Conservation (phyloP, 2,113 vertebrate genomes). For the Muntiacus muntjak region DNA sequence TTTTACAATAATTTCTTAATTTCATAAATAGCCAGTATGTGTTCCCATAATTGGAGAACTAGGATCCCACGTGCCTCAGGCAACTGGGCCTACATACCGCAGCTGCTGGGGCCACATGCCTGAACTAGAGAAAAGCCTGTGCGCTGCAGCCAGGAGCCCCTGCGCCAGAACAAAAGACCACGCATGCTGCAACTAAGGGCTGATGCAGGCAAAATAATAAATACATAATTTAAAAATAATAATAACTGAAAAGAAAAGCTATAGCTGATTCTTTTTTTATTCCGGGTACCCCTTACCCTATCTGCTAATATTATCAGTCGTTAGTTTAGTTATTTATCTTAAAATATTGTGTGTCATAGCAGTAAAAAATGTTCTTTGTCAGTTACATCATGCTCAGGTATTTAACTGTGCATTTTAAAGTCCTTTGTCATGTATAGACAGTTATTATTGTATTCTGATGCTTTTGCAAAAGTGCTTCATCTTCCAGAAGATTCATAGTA, state of each 20-base stretch:
- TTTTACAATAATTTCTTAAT: neutral
- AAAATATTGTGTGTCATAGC: neutral
- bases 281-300: neutral
- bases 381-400: neutral
- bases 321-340: neutral
- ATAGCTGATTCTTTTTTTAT: neutral
- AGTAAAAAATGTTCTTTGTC: neutral
- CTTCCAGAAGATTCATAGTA: neutral
- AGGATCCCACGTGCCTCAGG: neutral
- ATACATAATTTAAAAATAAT: neutral
- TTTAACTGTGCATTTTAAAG: neutral
- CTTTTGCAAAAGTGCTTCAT: neutral
- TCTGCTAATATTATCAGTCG: neutral
- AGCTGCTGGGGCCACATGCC: neutral
- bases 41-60: neutral
- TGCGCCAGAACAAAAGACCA: neutral
- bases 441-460: neutral
- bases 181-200: neutral
- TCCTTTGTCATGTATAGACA: neutral
- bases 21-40: neutral
- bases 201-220: neutral
- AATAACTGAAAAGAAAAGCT: neutral
- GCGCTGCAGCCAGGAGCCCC: neutral
- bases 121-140: neutral
- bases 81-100: neutral